These are phyloP conservation scores for Ibycter americanus DNA, from an alignment of 2,797 vertebrate genomes.

Conservation along the genomic window DNA sequence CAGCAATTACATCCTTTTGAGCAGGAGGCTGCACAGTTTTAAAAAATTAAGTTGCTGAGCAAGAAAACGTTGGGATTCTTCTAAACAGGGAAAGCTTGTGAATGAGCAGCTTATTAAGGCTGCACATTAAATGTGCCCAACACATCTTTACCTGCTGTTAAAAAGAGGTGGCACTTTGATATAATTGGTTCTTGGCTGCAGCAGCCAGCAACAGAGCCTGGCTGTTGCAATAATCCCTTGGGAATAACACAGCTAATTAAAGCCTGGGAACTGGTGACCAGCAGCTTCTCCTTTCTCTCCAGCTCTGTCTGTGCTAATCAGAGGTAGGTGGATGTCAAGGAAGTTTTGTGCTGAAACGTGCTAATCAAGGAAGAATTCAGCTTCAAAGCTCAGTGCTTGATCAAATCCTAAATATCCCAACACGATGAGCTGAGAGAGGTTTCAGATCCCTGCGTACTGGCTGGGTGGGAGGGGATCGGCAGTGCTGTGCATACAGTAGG, in stretches of 20 bases:
- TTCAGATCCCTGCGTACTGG: not conserved
- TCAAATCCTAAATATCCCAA: not conserved
- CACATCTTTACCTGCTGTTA: not conserved
- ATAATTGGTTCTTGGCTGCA: slow-evolving; percentile 56
- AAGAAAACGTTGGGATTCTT: slow-evolving; percentile 40
- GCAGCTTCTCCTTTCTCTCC: not conserved
- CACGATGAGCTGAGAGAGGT: not conserved
- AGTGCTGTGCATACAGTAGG: not conserved
- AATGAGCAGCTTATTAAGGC: not conserved
- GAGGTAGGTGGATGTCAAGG: not conserved
- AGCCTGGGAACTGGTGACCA: slow-evolving; percentile 1
- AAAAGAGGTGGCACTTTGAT: not conserved
- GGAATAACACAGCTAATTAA: slow-evolving; percentile 50
- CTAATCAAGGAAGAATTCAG: not conserved
- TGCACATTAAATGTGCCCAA: not conserved
- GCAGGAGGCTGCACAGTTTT: not conserved
- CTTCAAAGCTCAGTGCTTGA: not conserved
- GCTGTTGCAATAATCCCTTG: slow-evolving; percentile 3
- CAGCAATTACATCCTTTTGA: not conserved
- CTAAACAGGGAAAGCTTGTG: not conserved
- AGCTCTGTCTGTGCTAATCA: not conserved
- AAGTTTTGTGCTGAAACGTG: not conserved
- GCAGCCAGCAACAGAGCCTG: not conserved
- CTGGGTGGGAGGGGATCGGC: not conserved
- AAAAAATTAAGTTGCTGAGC: not conserved